Percentiles rank a stretch among this genome's conserved stretches.
Conservation (phyloP, 2,113 vertebrate genomes). For the Eudyptes chrysolophus region DNA sequence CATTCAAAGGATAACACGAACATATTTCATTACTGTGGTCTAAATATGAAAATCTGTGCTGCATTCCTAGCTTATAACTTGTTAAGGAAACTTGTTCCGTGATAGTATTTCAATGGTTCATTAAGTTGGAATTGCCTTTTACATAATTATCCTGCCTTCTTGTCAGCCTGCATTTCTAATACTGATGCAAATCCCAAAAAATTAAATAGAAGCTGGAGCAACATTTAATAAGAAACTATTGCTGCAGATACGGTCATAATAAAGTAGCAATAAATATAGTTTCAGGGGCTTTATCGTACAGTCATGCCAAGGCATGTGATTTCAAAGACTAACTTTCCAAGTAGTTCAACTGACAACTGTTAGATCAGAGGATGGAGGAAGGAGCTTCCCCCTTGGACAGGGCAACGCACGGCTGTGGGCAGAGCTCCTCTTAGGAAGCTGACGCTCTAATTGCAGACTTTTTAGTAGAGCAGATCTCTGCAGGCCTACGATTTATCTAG, state of each 20-base stretch:
- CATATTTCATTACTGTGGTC: background rate
- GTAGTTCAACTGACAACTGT: background rate
- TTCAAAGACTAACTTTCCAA: background rate
- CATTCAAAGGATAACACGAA: background rate
- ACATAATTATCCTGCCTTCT: background rate
- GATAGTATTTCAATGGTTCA: background rate
- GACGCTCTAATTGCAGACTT: background rate
- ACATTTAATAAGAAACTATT: background rate
- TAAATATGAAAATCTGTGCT: background rate
- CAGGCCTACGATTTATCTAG: background rate
- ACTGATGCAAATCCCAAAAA: background rate
- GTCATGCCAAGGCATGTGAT: background rate
- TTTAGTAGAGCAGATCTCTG: slow-evolving; percentile 12
- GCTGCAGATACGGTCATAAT: background rate
- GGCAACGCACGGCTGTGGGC: background rate
- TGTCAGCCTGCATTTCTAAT: background rate
- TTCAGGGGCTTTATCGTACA: background rate
- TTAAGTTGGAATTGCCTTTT: background rate
- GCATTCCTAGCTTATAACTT: background rate
- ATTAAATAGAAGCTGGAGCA: background rate
- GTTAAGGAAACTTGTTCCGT: background rate
- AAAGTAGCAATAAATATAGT: background rate
- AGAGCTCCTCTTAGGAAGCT: background rate
- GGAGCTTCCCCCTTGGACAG: background rate
- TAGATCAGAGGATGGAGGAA: background rate